Evolutionary conservation across 2,888 invertebrate species (phyloP).

Genomic region (Aquatica leii): DNA sequence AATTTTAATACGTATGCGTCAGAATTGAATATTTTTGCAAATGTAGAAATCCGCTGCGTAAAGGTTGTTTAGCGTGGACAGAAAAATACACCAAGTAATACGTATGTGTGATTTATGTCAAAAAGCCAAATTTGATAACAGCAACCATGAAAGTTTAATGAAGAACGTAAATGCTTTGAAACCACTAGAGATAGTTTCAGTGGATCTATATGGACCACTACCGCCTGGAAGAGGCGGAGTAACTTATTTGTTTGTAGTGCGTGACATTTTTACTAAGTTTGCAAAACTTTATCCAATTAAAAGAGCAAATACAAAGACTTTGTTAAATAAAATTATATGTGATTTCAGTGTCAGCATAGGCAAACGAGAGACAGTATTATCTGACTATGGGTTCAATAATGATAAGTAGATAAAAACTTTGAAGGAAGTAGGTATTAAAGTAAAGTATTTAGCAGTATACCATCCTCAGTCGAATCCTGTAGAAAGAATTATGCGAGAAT

Average conservation of each 20-base stretch:
- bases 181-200: background rate
- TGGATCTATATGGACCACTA: background rate
- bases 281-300: background rate
- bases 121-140: background rate
- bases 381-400: constrained; percentile 12
- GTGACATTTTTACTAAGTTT: constrained; percentile 1
- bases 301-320: background rate
- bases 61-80: no score
- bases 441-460: background rate
- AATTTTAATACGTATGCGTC: no score
- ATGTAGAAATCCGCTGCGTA: no score
- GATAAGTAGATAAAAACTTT: background rate
- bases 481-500: constrained; percentile 6
- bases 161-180: background rate
- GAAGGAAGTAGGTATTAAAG: background rate
- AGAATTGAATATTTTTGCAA: no score
- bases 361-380: constrained; percentile 4
- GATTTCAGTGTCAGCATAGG: background rate
- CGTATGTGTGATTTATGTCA: background rate
- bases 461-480: constrained; percentile 7
- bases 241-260: background rate
- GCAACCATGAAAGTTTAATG: background rate
- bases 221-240: background rate
- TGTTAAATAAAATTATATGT: background rate
- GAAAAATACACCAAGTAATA: background rate